Evolutionary conservation across 2,888 invertebrate species (phyloP).

Genomic region (Rhamphomyia laevipes): DNA sequence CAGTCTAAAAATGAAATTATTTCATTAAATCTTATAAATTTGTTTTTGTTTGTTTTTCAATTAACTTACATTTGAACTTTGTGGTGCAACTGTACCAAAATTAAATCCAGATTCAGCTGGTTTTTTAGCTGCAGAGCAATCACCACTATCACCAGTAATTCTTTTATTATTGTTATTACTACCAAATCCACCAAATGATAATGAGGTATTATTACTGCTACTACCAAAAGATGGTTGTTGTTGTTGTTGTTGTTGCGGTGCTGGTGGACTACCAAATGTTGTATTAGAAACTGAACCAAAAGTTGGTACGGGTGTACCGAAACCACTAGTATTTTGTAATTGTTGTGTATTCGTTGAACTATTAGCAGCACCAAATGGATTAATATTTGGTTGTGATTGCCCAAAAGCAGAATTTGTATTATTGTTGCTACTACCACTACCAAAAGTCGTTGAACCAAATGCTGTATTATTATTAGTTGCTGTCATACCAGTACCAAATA

Average conservation of each 20-base stretch:
- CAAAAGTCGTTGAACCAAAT: constrained; percentile 1
- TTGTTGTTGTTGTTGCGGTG: constrained; percentile 9
- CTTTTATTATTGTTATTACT: too few relatives aligned
- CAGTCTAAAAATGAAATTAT: constrained; percentile 11
- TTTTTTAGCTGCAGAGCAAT: constrained; percentile 23
- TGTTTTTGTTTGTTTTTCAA: not conserved
- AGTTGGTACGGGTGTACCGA: constrained; percentile 12
- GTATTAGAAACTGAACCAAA: constrained; percentile 12
- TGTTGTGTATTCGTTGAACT: constrained; percentile 9
- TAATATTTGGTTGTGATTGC: constrained; percentile 1
- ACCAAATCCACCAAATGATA: constrained; percentile 12
- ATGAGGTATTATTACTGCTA: constrained; percentile 1
- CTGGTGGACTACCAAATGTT: constrained; percentile 14
- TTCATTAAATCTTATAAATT: not conserved
- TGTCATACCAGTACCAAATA: constrained; percentile 13
- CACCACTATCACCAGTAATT: constrained; percentile 3
- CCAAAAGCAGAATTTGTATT: constrained; percentile 4
- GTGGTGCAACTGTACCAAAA: constrained; percentile 14
- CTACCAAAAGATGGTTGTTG: constrained; percentile 12
- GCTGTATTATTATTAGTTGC: not conserved
- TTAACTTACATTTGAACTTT: constrained; percentile 4
- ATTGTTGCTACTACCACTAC: constrained; percentile 9
- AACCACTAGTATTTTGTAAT: constrained; percentile 6
- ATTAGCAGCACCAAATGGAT: constrained; percentile 8
- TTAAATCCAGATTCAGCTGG: constrained; percentile 17